Percentiles rank a stretch among this genome's conserved stretches.
These are phyloP conservation scores for Cotesia glomerata DNA, from an alignment of 1,140 invertebrate genomes.

Conservation along the genomic window DNA sequence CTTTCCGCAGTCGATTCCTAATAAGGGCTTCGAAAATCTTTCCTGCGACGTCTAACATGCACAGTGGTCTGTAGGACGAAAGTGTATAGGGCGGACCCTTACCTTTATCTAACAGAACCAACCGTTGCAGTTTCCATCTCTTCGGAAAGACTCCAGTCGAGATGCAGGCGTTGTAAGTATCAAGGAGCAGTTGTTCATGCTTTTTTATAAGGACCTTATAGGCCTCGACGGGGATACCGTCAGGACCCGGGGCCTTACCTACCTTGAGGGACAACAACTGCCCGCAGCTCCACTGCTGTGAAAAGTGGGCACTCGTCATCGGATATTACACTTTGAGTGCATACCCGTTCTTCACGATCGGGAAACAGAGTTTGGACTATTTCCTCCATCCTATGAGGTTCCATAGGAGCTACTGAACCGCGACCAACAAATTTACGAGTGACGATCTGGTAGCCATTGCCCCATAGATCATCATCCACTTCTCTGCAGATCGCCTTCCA, in stretches of 20 bases:
- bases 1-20: background rate
- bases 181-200: slow-evolving; percentile 8
- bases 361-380: background rate
- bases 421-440: slow-evolving; percentile 28
- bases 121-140: slow-evolving; percentile 17
- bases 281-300: background rate
- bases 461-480: slow-evolving; percentile 40
- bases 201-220: slow-evolving; percentile 23
- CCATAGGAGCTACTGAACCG: background rate
- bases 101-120: slow-evolving; percentile 28
- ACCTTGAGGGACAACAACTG: background rate
- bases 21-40: slow-evolving; percentile 37
- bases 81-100: slow-evolving; percentile 31
- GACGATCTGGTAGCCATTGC: slow-evolving; percentile 42
- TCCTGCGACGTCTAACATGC: slow-evolving; percentile 28
- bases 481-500: slow-evolving; percentile 35
- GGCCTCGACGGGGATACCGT: slow-evolving; percentile 7
- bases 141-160: background rate
- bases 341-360: background rate
- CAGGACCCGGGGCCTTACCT: slow-evolving; percentile 48
- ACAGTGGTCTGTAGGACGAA: slow-evolving; percentile 38
- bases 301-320: slow-evolving; percentile 25
- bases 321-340: background rate
- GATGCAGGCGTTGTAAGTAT: slow-evolving; percentile 25
- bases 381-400: background rate